Conservation (phyloP, 2,797 vertebrate genomes). For the Tympanoctomys barrerae region DNA sequence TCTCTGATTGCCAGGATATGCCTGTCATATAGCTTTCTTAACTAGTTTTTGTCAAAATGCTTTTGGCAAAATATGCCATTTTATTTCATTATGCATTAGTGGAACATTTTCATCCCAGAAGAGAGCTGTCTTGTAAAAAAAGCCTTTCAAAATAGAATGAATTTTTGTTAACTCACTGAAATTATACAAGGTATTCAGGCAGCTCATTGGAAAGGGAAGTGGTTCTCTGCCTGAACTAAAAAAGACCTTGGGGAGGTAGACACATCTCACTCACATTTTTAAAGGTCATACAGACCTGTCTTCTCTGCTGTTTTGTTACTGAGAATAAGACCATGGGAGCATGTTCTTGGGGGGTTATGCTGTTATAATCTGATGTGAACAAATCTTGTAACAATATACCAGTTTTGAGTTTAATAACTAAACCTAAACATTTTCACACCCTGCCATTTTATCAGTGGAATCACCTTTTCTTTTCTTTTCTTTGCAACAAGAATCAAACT, state of each 20-base stretch:
- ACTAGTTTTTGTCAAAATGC: neutral
- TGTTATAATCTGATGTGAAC: neutral
- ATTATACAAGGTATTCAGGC: neutral
- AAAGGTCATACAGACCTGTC: neutral
- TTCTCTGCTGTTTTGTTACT: neutral
- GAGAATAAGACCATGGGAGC: neutral
- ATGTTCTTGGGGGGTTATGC: neutral
- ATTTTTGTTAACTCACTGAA: neutral
- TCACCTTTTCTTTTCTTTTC: constrained; percentile 1
- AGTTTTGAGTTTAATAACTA: constrained; percentile 31
- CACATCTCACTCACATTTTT: neutral
- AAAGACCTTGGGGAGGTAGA: neutral
- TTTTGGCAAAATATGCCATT: neutral
- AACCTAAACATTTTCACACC: constrained; percentile 43
- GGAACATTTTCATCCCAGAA: neutral
- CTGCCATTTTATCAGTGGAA: neutral
- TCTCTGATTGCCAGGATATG: neutral
- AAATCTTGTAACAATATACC: constrained; percentile 24
- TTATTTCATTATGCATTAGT: neutral
- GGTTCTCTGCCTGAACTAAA: neutral
- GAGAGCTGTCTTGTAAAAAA: neutral
- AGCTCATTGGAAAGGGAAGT: neutral
- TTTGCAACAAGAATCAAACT: too few relatives aligned
- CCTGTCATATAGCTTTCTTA: neutral
- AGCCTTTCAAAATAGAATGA: neutral